Percentiles rank a stretch among this genome's conserved stretches.
Evolutionary conservation across 2,797 vertebrate genomes (phyloP).

Genomic region (Mormyrus proboscirostris): DNA sequence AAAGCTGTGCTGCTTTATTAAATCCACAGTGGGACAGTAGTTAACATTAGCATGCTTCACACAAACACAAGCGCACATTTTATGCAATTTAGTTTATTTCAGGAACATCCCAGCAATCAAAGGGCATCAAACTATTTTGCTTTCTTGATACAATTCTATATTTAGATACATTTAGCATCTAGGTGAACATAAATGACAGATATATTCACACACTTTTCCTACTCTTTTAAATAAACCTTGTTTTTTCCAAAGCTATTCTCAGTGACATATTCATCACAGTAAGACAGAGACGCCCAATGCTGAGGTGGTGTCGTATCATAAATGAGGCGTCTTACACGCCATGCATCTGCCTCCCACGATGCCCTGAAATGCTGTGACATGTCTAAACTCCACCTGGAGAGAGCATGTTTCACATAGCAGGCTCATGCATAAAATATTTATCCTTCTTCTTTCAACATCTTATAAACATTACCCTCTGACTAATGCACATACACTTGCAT

Average conservation of each 20-base stretch:
- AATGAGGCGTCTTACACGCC: background rate
- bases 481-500: background rate
- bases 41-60: background rate
- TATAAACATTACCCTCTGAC: background rate
- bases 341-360: background rate
- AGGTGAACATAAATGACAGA: background rate
- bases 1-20: background rate
- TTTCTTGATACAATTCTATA: background rate
- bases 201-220: background rate
- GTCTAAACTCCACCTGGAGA: slow-evolving; percentile 6
- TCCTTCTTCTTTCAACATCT: background rate
- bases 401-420: background rate
- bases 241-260: background rate
- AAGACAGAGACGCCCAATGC: background rate
- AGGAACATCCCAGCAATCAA: background rate
- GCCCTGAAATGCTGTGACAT: background rate
- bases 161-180: background rate
- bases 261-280: background rate
- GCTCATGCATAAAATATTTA: background rate
- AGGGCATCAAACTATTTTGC: background rate
- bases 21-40: background rate
- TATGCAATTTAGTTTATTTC: background rate
- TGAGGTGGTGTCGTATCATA: background rate
- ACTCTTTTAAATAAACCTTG: background rate
- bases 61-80: background rate